phyloP scores from a whole-genome alignment of 1,140 invertebrate genomes.

The Drosophila virilis region DNA sequence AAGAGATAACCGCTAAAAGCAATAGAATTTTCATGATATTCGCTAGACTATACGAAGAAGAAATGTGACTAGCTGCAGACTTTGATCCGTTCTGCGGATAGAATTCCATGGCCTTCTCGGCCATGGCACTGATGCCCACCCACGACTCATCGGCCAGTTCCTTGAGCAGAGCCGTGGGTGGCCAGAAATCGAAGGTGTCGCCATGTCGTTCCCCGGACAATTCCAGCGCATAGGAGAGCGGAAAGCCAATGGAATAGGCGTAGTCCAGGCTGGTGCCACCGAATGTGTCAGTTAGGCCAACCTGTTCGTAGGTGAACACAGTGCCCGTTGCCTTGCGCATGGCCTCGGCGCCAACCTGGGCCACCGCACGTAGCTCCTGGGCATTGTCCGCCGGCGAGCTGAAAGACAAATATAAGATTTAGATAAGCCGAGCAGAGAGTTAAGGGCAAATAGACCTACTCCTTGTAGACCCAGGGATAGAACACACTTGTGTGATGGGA shows the following conservation, averaged over 20 bases:
- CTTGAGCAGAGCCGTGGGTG: conserved; percentile 21
- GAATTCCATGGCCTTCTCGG: conserved; percentile 38
- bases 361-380: conserved; percentile 29
- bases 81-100: conserved; percentile 20
- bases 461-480: conserved; percentile 52
- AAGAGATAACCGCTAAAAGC: not conserved
- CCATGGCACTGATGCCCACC: conserved; percentile 47
- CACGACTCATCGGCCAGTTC: conserved; percentile 39
- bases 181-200: conserved; percentile 30
- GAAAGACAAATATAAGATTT: not conserved
- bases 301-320: conserved; percentile 18
- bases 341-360: conserved; percentile 11
- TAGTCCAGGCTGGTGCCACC: conserved; percentile 61
- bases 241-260: conserved; percentile 43
- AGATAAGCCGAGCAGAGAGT: too few relatives aligned
- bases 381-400: conserved; percentile 23
- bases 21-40: conserved; percentile 4
- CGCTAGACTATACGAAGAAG: not conserved
- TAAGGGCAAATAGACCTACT: conserved; percentile 12
- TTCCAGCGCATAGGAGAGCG: conserved; percentile 44
- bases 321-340: conserved; percentile 14
- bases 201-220: conserved; percentile 25
- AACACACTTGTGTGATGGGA: conserved; percentile 34
- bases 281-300: conserved; percentile 10
- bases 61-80: not conserved